Base-by-base conservation (phyloP, 2,888 invertebrate species). In the Meteorus colon region DNA sequence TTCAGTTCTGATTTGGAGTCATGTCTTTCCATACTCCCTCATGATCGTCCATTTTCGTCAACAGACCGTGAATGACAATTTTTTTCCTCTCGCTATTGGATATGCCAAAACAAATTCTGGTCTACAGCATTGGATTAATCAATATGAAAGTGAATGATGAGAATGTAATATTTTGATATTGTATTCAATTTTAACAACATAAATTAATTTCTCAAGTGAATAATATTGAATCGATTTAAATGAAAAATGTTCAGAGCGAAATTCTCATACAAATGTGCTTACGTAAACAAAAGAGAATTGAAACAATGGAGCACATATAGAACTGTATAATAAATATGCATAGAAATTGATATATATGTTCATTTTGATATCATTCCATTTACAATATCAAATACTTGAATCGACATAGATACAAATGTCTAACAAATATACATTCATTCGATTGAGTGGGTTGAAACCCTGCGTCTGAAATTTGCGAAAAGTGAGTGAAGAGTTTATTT, bases 401-500 rank as follows among this genome's bases (percentile, higher is more conserved):
- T 37, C 19, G 10, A 68, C 14, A 16, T 29, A 34, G 4, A 31
- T 14, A 31, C n/a, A 14, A 29, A 51, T 48, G 29, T 48, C 29
- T 48, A 59, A 55, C n/a, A 55, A 16, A 51, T 51, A 51, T 29
- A 24, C 27, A 68, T 29, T 55, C 55, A 55, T 55, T 55, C 55
- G 55, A 55, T 55, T 55, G 55, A 55, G 29, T n/a, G 51, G 51
- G 51, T 68, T 31, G 68, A 48, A 37, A 69, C 31, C 51, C 55
- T 19, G 16, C 51, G 55, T 55, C 19, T 31, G 48, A 34, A 24
- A 12, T 68, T n/a, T 27, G 48, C 27, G 48, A 51, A 41, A 41
- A 34, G 41, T 16, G 59, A 31, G 68, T 62, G 45, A 63, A 59
- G 66, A 75, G 72, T 72, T 75, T 75, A 75, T 75, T 75, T 67